Evolutionary conservation across 1,140 invertebrate species (phyloP).

Genomic region (Apis cerana): DNA sequence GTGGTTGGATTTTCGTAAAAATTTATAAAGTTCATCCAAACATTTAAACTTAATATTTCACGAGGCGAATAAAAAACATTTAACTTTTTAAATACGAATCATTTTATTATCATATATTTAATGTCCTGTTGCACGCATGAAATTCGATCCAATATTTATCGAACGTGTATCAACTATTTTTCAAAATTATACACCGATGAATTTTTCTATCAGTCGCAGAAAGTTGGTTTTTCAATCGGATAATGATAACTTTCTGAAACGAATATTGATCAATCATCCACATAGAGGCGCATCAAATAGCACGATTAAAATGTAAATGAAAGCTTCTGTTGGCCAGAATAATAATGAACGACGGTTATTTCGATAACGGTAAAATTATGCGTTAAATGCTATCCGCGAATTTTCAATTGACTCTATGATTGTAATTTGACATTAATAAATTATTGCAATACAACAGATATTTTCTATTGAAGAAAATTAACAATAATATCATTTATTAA

Average conservation of each 20-base stretch:
- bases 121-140: too few species aligned
- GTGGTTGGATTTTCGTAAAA: background rate
- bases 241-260: constrained; percentile 29
- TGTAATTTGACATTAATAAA: background rate
- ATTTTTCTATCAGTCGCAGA: background rate
- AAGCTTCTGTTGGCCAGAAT: constrained; percentile 32
- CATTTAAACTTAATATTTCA: background rate
- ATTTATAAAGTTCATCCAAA: background rate
- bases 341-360: constrained; percentile 24
- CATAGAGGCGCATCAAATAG: constrained; percentile 9
- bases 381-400: background rate
- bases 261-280: constrained; percentile 28
- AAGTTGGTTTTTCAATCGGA: background rate
- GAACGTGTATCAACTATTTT: too few species aligned
- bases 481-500: too few species aligned
- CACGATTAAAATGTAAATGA: constrained; percentile 46
- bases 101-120: too few species aligned
- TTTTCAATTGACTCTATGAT: constrained; percentile 7
- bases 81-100: too few species aligned
- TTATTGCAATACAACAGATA: too few species aligned
- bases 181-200: too few species aligned
- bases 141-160: too few species aligned
- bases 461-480: too few species aligned
- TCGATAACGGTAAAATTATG: constrained; percentile 6
- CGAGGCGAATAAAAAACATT: too few species aligned